These are phyloP conservation scores for Cheilosia grossa DNA, from an alignment of 2,888 invertebrate species.

Conservation along the genomic window DNA sequence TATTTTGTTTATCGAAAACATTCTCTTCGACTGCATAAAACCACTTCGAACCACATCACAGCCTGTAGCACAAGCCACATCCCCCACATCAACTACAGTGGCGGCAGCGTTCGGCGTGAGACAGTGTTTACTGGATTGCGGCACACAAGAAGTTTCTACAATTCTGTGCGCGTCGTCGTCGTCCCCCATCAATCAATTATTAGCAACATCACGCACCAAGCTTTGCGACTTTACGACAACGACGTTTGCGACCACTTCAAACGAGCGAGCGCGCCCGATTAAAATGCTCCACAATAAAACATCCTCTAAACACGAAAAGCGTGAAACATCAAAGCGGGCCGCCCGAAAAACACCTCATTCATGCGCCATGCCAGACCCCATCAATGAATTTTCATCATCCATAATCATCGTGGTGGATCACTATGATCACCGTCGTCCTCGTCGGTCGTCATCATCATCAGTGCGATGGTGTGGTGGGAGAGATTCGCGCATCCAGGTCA, in stretches of 20 bases:
- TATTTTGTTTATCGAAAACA: conserved; percentile 66
- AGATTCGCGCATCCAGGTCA: conserved; percentile 47
- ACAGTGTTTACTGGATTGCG: conserved; percentile 67
- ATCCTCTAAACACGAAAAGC: conserved; percentile 74
- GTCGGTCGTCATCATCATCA: conserved; percentile 31
- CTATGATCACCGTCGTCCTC: conserved; percentile 66
- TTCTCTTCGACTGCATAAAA: conserved; percentile 58
- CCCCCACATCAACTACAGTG: conserved; percentile 66
- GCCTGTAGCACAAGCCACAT: conserved; percentile 61
- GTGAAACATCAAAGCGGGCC: conserved; percentile 71
- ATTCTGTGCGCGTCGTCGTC: conserved; percentile 36
- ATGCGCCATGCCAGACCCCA: conserved; percentile 56
- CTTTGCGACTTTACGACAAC: conserved; percentile 66
- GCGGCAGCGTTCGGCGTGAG: conserved; percentile 25
- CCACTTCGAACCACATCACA: conserved; percentile 66
- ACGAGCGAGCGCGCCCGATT: conserved; percentile 49
- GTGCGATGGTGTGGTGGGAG: conserved; percentile 8
- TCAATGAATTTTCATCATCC: conserved; percentile 75
- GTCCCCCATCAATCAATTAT: conserved; percentile 65
- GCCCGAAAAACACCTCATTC: conserved; percentile 72
- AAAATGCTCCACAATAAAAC: conserved; percentile 71
- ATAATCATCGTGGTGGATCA: conserved; percentile 71
- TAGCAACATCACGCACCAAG: conserved; percentile 71
- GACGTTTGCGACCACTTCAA: conserved; percentile 73
- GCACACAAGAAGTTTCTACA: conserved; percentile 48